Base-by-base conservation (phyloP, 2,888 invertebrate species). In the Myopa tessellatipennis region DNA sequence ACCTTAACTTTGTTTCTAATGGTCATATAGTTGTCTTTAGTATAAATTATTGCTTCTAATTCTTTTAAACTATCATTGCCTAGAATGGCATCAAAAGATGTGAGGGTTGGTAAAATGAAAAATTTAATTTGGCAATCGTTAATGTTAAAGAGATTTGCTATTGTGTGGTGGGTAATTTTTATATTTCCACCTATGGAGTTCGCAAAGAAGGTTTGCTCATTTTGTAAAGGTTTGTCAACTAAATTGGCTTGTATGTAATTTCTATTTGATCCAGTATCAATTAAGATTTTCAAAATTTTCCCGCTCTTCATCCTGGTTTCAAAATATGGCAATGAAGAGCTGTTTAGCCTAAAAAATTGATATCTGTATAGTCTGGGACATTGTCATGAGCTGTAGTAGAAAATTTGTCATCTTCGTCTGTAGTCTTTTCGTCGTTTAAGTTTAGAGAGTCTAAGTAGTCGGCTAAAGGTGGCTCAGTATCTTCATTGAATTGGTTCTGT, bases 1-100 rank as follows among this genome's bases (percentile, higher is more conserved):
- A 70, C 40, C 40, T 58, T 70, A n/a, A 52, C 12, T 52, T 26
- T 52, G 18, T 61, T 61, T 38, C 16, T 58, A 45, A 58, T 58
- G 12, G 16, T 36, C 71, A 72, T 72, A 16, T 58, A 36, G 55
- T 36, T 72, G 8, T 72, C 58, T 18, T 61, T 14, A 14, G 72
- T 58, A 58, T 34, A 38, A 14, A 72, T 72, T 4, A 72, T 38
- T 14, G 60, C 60, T 18, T 50, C n/a, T 58, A 72, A 18, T 34
- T 60, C 12, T 60, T 72, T 72, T 3, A 72, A 18, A 26, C 50
- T 50, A 12, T 69, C 69, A 52, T 69, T 50, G 4, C 69, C 69
- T 26, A 58, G 12, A 12, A 40, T 61, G 16, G 16, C 40, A 26
- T 61, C 7, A 18, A 26, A 50, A 69, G 26, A 12, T n/a, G 45